Evolutionary conservation across 2,113 vertebrate species (phyloP), one percentile per base, ranked within the genome.

Genomic region (Gymnobelideus leadbeateri): DNA sequence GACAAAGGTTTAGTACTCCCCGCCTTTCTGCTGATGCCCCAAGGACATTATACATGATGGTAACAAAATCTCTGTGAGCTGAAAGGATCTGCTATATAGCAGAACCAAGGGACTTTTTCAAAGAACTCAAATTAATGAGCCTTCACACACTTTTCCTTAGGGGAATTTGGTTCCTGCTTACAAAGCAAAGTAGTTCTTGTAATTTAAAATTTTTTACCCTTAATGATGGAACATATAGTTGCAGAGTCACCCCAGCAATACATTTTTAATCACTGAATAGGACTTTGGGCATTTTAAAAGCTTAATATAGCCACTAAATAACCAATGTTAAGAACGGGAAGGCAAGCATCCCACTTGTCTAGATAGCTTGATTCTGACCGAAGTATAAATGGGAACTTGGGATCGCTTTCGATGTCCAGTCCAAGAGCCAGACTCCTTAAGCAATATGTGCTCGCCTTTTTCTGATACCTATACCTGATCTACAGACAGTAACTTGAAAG

Each of bases 81-180:
- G 92, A 98, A 95, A 97, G 98, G n/a, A 95, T 49, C 91, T 91
- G 93, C 61, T 91, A 96, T 84, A 84, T 90, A 97, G 96, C 96
- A 96, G 91, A 95, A 97, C 94, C 97, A 2, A 90, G 97, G 97
- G 97, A 96, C 95, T 52, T 47, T 95, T 96, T 96, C 97, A 97
- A 98, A 98, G 97, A 96, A 57, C 96, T 98, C 96, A 92, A 97
- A 95, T 97, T 97, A 98, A 97, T 91, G 97, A 98, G 98, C 97
- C 98, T 97, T 97, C 96, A 96, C 95, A 96, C 95, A 94, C 54
- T 77, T 96, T 97, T 43, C 97, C 98, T 96, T 0, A 49, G 55
- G 97, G 98, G 97, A 97, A 96, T 95, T 90, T 14, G 8, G 94
- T 96, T 98, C 93, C 96, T 97, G 97, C 97, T 98, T 95, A 98